Evolutionary conservation across 37 sponge, comb jelly and placozoan genomes (phyloP).

Genomic region (Chondrilla cf. caribensis): DNA sequence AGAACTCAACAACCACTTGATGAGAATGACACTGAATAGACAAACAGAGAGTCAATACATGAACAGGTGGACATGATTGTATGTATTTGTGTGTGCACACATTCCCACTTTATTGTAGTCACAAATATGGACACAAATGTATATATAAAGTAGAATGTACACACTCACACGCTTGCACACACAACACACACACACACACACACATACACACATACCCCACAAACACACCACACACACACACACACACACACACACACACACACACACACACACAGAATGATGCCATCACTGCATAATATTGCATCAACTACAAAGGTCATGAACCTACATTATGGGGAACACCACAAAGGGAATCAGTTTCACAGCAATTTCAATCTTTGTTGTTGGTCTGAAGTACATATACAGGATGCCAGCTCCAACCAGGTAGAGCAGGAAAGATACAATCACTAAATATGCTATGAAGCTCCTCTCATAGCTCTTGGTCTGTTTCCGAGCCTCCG

Average conservation of each 20-base stretch:
- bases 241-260: neutral
- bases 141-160: neutral
- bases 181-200: neutral
- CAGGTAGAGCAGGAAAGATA: constrained; percentile 50
- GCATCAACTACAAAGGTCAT: neutral
- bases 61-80: neutral
- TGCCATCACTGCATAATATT: neutral
- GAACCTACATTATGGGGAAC: constrained; percentile 63
- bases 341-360: constrained; percentile 39
- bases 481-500: neutral
- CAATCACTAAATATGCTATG: constrained; percentile 44
- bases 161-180: neutral
- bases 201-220: neutral
- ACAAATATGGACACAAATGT: no score
- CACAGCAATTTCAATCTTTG: constrained; percentile 29
- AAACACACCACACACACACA: neutral
- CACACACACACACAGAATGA: neutral
- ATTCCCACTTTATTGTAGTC: no score
- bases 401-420: constrained; percentile 39
- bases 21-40: constrained; percentile 1
- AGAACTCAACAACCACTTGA: constrained; percentile 20
- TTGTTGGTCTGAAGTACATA: constrained; percentile 45
- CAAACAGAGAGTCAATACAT: no score
- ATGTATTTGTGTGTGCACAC: no score
- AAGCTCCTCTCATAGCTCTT: constrained; percentile 56